phyloP scores from a whole-genome alignment of 2,888 invertebrate species.

The Sisyra terminalis region DNA sequence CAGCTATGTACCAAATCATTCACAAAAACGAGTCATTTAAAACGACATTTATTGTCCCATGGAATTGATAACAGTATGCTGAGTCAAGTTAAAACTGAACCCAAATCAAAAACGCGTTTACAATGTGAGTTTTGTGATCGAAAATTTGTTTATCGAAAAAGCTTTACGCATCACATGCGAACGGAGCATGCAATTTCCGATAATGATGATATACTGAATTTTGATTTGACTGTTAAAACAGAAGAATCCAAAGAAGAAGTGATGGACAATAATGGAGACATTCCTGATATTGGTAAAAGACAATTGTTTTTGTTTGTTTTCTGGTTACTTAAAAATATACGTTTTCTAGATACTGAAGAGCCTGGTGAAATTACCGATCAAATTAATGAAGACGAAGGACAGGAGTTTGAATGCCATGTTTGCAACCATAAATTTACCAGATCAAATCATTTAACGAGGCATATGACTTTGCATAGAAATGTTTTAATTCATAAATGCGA shows the following conservation, averaged over 20 bases:
- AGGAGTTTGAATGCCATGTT: slow-evolving; percentile 24
- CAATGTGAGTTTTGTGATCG: slow-evolving; percentile 29
- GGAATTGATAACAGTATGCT: slow-evolving; percentile 14
- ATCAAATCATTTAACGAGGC: slow-evolving; percentile 25
- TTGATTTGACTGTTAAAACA: background rate
- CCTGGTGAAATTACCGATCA: slow-evolving; percentile 12
- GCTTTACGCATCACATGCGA: slow-evolving; percentile 26
- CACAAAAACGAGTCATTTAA: slow-evolving; percentile 21
- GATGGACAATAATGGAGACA: slow-evolving; percentile 5
- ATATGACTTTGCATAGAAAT: slow-evolving; percentile 26
- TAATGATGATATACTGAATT: slow-evolving; percentile 12
- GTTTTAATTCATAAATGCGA: slow-evolving; percentile 25
- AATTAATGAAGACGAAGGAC: slow-evolving; percentile 14
- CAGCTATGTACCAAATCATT: slow-evolving; percentile 24
- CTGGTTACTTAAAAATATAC: slow-evolving; percentile 4
- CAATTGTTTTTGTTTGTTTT: slow-evolving; percentile 1
- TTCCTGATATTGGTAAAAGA: background rate
- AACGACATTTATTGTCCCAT: slow-evolving; percentile 20
- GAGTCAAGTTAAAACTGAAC: slow-evolving; percentile 12
- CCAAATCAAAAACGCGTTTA: slow-evolving; percentile 15
- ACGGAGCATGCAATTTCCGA: slow-evolving; percentile 26
- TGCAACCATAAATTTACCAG: slow-evolving; percentile 23
- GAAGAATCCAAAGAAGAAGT: background rate
- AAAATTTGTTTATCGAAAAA: slow-evolving; percentile 27
- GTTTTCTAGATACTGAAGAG: slow-evolving; percentile 8